Base-by-base conservation (phyloP, 1,140 invertebrate species). In the Drosophila sp. region DNA sequence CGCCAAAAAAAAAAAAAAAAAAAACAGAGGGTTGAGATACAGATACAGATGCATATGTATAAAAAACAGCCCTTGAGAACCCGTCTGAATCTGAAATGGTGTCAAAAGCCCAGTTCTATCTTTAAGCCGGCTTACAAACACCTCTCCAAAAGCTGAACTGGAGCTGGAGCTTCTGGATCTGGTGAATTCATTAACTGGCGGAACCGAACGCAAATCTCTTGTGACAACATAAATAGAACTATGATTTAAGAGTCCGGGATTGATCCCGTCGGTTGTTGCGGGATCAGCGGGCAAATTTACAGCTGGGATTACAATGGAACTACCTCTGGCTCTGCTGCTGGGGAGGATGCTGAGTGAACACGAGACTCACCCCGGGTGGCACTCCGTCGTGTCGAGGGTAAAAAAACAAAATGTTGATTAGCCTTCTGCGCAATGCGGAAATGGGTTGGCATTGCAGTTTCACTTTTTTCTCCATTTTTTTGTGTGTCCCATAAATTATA, bases 171-270 rank as follows among this genome's bases (percentile, higher is more conserved):
- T 41, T 17, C 17, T 3, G 47, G 41, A 60, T 62, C 27, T 71
- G 65, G 63, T 44, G 71, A 63, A 68, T 75, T 63, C 47, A 76
- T 62, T 25, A 56, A 54, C 58, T 72, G 33, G 56, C 6, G 32
- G 70, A 30, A 62, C 56, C 70, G 69, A 78, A 90, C 87, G 82
- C 89, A 90, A 90, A 90, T 90, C 87, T 90, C 78, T 71, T 90
- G 77, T 80, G 87, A 87, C 87, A 90, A 90, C 83, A 90, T 90
- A 90, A 90, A 90, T 90, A 90, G 79, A 81, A 90, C 79, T 83
- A 90, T 90, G 87, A 90, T 90, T 90, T 90, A 90, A 79, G 78
- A 90, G 72, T 35, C 35, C 56, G 23, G 44, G n/a, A 27, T 50
- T 50, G 44, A 50, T 50, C 44, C 44, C 25, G 44, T 50, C 25